Percentiles rank a stretch among this genome's conserved stretches.
Evolutionary conservation across 2,797 vertebrate genomes (phyloP).

Genomic region (Propithecus deckenii): DNA sequence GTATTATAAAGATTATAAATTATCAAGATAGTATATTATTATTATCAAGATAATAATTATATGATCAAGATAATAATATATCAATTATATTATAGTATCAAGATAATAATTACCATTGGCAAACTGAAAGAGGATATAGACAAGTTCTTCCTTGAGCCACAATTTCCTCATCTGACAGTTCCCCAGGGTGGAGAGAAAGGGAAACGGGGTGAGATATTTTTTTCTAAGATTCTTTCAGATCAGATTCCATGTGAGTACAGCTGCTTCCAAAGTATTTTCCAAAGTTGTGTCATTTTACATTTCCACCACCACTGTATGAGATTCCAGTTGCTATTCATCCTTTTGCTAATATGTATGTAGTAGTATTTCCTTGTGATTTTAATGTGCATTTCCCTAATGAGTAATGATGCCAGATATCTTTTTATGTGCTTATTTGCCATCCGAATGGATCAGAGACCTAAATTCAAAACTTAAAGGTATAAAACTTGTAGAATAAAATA

Average conservation of each 20-base stretch:
- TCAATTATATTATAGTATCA: background rate
- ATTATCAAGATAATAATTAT: background rate
- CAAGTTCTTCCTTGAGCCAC: background rate
- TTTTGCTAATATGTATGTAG: background rate
- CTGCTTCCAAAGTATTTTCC: background rate
- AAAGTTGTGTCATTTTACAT: background rate
- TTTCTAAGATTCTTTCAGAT: background rate
- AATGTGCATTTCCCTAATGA: background rate
- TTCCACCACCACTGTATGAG: background rate
- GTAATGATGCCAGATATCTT: background rate
- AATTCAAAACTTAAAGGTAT: constrained; percentile 23
- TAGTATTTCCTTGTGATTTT: background rate
- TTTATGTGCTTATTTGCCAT: background rate
- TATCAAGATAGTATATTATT: background rate
- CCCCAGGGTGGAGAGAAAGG: background rate
- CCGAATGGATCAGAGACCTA: background rate
- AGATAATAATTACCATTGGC: background rate
- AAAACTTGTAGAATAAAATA: background rate
- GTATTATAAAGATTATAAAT: background rate
- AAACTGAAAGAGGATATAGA: background rate
- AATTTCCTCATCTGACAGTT: background rate
- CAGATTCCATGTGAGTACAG: background rate
- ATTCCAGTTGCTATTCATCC: background rate
- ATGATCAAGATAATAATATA: background rate
- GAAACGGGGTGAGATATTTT: background rate